Evolutionary conservation across 2,113 vertebrate species (phyloP).

Genomic region (Bettongia penicillata): DNA sequence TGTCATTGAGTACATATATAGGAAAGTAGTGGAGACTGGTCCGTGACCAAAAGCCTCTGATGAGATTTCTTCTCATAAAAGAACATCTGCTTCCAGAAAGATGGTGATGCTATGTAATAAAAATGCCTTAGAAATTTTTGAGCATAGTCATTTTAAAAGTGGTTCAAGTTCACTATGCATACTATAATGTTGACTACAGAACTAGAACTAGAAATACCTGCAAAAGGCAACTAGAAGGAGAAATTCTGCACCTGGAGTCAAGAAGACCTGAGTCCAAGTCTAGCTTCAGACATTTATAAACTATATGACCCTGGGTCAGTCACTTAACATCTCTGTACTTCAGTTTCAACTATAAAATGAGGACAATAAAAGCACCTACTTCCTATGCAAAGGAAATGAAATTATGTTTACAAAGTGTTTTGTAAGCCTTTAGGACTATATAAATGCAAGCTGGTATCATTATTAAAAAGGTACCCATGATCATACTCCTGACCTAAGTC

Average conservation of each 20-base stretch:
- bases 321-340: neutral
- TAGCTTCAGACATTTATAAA: too few relatives aligned
- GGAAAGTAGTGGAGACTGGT: neutral
- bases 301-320: too few relatives aligned
- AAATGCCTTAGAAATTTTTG: neutral
- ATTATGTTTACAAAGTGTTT: neutral
- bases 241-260: neutral
- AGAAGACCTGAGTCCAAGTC: too few relatives aligned
- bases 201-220: neutral
- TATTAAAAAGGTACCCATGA: too few relatives aligned
- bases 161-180: neutral
- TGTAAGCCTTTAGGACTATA: too few relatives aligned
- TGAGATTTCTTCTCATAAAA: neutral
- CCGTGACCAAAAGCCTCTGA: neutral
- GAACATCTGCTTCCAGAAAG: neutral
- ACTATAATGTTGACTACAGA: neutral
- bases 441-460: too few relatives aligned
- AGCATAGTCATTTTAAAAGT: neutral
- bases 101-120: neutral
- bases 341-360: neutral
- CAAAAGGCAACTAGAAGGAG: neutral
- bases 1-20: neutral
- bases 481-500: too few relatives aligned
- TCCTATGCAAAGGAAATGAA: neutral
- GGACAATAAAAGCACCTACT: neutral